Conservation (phyloP, 64 coral and sea anemone species). For the Platygyra sinensis region DNA sequence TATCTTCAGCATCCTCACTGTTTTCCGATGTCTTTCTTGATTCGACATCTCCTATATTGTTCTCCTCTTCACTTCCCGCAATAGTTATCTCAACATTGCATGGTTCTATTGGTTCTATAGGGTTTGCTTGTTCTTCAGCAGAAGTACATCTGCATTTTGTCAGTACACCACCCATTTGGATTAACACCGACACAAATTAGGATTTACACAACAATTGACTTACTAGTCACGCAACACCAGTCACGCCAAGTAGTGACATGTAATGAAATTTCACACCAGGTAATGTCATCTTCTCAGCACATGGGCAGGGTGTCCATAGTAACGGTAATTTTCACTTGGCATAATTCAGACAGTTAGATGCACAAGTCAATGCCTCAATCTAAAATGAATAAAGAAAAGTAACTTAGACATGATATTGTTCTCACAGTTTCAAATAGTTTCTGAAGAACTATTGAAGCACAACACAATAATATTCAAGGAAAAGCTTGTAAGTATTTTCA, state of each 20-base stretch:
- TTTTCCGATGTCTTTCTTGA: background rate
- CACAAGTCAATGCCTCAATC: background rate
- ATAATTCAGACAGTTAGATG: background rate
- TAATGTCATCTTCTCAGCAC: background rate
- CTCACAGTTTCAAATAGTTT: background rate
- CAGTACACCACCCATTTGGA: constrained; percentile 14
- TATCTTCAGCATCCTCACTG: background rate
- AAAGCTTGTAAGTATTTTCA: too few species aligned
- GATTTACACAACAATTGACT: constrained; percentile 1
- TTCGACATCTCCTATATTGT: background rate
- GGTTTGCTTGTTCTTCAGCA: background rate
- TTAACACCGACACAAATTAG: background rate
- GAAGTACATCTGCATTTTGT: constrained; percentile 12
- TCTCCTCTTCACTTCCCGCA: background rate
- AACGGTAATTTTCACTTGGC: background rate
- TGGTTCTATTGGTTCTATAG: background rate
- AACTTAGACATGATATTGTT: background rate
- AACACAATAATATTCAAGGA: background rate
- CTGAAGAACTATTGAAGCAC: background rate
- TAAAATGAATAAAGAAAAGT: background rate
- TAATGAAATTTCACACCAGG: background rate
- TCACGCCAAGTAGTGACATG: background rate
- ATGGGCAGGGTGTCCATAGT: background rate
- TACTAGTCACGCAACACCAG: background rate
- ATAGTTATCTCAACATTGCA: constrained; percentile 12